Evolutionary conservation across 2,888 invertebrate species (phyloP).

Genomic region (Anthoptus insignis): DNA sequence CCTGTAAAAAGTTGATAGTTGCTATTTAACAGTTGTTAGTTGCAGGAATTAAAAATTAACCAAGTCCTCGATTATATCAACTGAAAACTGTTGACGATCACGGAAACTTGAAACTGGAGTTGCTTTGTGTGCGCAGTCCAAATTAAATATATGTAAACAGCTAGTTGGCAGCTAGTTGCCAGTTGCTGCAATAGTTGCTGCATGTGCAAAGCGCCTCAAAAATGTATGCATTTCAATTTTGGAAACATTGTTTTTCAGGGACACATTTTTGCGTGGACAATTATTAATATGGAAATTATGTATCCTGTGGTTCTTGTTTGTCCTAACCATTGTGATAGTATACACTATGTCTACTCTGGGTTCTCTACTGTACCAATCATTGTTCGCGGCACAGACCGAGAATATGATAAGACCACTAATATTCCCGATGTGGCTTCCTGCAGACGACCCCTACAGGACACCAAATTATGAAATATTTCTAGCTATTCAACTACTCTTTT

Average conservation of each 20-base stretch:
- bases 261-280: conserved; percentile 64
- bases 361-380: conserved; percentile 58
- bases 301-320: conserved; percentile 58
- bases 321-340: conserved; percentile 34
- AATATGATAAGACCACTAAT: conserved; percentile 61
- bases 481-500: conserved; percentile 48
- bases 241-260: conserved; percentile 66
- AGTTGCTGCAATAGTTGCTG: too few relatives aligned
- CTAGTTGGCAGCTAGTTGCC: too few relatives aligned
- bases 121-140: too few relatives aligned
- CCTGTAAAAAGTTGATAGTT: too few relatives aligned
- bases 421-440: conserved; percentile 70
- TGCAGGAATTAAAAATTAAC: too few relatives aligned
- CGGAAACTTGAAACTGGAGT: too few relatives aligned
- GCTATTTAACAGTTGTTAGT: too few relatives aligned
- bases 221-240: too few relatives aligned
- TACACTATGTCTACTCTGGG: conserved; percentile 50
- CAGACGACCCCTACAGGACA: conserved; percentile 67
- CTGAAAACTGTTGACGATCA: too few relatives aligned
- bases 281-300: conserved; percentile 67
- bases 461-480: conserved; percentile 72
- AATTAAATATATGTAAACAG: too few relatives aligned
- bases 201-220: too few relatives aligned
- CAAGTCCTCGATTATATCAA: too few relatives aligned
- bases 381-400: conserved; percentile 63